These are phyloP conservation scores for Palythoa grandis DNA, from an alignment of 92 coral and sea anemone species.

Conservation along the genomic window DNA sequence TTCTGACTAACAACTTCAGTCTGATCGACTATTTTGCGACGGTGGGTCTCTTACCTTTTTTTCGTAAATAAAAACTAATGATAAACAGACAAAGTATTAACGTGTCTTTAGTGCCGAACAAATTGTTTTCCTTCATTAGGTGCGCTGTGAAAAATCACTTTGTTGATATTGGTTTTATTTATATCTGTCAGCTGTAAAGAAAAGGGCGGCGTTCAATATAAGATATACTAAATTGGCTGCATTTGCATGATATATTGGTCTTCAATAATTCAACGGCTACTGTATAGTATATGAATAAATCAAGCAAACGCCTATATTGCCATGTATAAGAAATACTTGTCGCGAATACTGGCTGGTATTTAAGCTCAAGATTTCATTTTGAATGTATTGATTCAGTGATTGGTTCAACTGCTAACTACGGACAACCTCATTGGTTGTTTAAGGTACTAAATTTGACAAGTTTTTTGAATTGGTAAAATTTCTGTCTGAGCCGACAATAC, in stretches of 20 bases:
- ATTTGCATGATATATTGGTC: slow-evolving; percentile 16
- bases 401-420: background rate
- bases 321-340: background rate
- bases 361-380: background rate
- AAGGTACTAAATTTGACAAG: background rate
- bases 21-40: too few species aligned
- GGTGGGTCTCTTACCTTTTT: background rate
- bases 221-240: background rate
- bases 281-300: background rate
- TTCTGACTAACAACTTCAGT: too few species aligned
- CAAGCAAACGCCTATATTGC: background rate
- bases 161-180: slow-evolving; percentile 2
- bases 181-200: background rate
- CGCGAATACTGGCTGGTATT: background rate
- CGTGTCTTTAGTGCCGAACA: background rate
- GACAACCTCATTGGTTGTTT: background rate
- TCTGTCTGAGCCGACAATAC: background rate
- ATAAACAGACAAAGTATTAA: background rate
- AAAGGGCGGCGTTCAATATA: background rate
- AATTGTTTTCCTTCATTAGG: background rate
- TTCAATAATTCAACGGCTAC: background rate
- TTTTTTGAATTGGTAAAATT: background rate
- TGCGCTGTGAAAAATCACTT: background rate
- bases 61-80: background rate
- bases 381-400: background rate